A percentile compares a stretch with the other conserved stretches of the same genome.
Conservation (phyloP, 2,888 invertebrate species). For the Cynaeus angustus region DNA sequence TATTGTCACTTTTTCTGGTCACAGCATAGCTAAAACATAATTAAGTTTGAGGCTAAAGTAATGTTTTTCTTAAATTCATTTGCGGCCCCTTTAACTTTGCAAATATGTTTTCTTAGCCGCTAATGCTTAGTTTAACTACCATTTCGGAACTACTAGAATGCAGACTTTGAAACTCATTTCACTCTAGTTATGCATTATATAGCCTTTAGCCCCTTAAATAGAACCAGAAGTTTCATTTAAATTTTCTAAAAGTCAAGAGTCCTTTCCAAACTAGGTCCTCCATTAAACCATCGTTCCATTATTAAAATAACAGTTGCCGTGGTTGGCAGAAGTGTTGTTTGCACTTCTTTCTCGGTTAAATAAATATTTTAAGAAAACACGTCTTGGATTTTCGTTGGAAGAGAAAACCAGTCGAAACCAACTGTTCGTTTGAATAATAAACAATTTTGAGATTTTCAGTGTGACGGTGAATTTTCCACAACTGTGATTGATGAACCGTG, state of each 20-base stretch:
- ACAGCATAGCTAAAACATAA: no score
- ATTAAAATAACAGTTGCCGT: conserved; percentile 32
- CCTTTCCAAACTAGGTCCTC: not conserved
- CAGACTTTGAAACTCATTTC: conserved; percentile 1
- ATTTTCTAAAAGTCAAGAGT: conserved; percentile 2
- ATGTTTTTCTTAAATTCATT: no score
- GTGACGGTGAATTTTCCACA: conserved; percentile 5
- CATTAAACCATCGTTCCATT: conserved; percentile 5
- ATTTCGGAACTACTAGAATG: no score
- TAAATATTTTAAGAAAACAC: conserved; percentile 34
- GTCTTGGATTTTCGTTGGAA: conserved; percentile 6
- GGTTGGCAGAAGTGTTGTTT: conserved; percentile 23
- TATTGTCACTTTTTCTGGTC: no score
- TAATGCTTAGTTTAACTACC: no score
- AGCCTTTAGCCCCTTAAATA: not conserved
- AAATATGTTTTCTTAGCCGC: no score
- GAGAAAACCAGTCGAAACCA: conserved; percentile 13
- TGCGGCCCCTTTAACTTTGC: no score
- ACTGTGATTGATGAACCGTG: conserved; percentile 14
- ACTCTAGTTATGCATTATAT: not conserved
- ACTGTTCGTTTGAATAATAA: conserved; percentile 5
- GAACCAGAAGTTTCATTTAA: conserved; percentile 11
- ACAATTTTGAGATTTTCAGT: conserved; percentile 15
- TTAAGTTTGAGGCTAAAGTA: no score
- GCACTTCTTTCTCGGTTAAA: conserved; percentile 36